phyloP scores from a whole-genome alignment of 64 coral and sea anemone species.

The Hydrozoanthus tunicans region DNA sequence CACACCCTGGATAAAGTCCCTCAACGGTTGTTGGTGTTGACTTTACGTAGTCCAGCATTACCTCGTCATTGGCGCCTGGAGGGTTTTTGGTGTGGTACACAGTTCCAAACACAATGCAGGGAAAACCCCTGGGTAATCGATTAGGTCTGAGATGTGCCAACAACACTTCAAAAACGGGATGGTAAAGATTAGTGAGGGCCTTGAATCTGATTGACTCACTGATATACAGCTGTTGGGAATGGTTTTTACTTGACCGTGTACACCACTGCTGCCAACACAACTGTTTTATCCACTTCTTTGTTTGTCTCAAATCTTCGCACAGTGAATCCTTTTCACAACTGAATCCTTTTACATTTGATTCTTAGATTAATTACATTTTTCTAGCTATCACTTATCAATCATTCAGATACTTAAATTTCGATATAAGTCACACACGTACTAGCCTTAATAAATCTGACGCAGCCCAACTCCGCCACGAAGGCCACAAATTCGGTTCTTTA shows the following conservation, averaged over 20 bases:
- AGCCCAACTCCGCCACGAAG: constrained; percentile 36
- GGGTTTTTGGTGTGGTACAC: neutral
- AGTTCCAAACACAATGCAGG: neutral
- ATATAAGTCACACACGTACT: too few species aligned
- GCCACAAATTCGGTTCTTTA: constrained; percentile 46
- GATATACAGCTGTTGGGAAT: neutral
- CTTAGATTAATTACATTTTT: too few species aligned
- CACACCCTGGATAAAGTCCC: neutral
- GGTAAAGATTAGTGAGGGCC: neutral
- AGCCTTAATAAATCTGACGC: neutral
- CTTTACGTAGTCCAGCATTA: constrained; percentile 1
- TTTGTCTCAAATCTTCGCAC: too few species aligned
- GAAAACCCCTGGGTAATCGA: neutral
- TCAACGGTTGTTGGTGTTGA: neutral
- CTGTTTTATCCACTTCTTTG: too few species aligned
- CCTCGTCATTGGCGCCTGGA: neutral
- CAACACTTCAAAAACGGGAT: constrained; percentile 7
- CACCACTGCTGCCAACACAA: too few species aligned
- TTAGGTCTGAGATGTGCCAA: neutral
- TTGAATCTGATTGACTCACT: constrained; percentile 52
- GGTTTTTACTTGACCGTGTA: too few species aligned
- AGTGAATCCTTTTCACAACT: too few species aligned
- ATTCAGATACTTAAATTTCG: too few species aligned
- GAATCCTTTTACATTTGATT: too few species aligned
- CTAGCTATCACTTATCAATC: too few species aligned